phyloP scores from a whole-genome alignment of 35 echinoderm and acorn worm species.

The Nesometra sesokonis region DNA sequence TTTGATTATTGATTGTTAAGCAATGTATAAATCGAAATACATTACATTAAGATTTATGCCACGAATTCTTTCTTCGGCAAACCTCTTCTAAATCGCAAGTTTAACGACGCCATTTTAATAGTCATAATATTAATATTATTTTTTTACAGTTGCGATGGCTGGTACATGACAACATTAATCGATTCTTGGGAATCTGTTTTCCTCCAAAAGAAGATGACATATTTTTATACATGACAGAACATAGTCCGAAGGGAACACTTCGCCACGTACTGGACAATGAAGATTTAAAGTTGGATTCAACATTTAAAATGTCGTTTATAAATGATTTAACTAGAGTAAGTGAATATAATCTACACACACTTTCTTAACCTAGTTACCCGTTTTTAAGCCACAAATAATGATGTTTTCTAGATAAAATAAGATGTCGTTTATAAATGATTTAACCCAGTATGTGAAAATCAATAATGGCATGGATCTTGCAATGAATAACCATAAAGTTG shows the following conservation, averaged over 20 bases:
- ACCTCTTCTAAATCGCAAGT: no score
- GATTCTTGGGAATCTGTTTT: slow-evolving; percentile 78
- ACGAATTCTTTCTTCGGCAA: no score
- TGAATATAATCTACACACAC: neutral
- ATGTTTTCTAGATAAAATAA: no score
- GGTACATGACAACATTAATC: slow-evolving; percentile 81
- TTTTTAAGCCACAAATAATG: no score
- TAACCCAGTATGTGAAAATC: no score
- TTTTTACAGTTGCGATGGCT: slow-evolving; percentile 71
- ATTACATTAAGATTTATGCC: no score
- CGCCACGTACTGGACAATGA: slow-evolving; percentile 55
- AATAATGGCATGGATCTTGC: no score
- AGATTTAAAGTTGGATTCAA: slow-evolving; percentile 80
- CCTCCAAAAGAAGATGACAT: slow-evolving; percentile 45
- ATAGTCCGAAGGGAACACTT: slow-evolving; percentile 73
- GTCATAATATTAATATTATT: neutral
- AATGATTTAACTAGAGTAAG: slow-evolving; percentile 78
- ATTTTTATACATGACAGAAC: slow-evolving; percentile 80
- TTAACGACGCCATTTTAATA: neutral
- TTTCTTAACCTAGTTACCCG: neutral
- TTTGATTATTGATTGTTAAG: no score
- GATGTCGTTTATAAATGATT: no score
- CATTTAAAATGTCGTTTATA: slow-evolving; percentile 88
- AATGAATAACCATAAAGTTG: no score
- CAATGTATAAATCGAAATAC: no score